These are phyloP conservation scores for Squalus acanthias DNA, from an alignment of 2,797 vertebrate species.

Conservation along the genomic window DNA sequence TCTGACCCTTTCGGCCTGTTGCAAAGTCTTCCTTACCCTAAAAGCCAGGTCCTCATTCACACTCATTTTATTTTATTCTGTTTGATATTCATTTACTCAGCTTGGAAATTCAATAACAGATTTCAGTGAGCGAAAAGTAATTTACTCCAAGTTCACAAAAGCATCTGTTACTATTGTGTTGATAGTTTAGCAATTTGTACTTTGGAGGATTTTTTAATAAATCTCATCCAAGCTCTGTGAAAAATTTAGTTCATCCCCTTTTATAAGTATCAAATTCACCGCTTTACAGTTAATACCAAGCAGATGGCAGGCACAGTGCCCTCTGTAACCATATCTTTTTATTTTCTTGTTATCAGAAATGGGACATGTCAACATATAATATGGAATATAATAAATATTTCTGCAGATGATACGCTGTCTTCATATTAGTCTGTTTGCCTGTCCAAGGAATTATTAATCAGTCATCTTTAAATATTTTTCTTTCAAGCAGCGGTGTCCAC, in stretches of 20 bases:
- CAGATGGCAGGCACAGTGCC: not conserved
- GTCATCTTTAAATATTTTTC: too few relatives aligned
- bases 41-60: not conserved
- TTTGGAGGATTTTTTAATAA: not conserved
- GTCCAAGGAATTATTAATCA: too few relatives aligned
- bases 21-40: not conserved
- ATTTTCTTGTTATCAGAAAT: not conserved
- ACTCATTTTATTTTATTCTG: not conserved
- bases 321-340: not conserved
- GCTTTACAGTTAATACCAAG: not conserved
- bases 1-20: not conserved
- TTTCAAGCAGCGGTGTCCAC: not conserved
- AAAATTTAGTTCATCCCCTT: not conserved
- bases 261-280: not conserved
- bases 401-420: not conserved
- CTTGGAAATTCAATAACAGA: not conserved
- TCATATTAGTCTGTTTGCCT: too few relatives aligned
- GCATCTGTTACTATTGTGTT: not conserved
- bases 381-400: not conserved
- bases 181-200: not conserved
- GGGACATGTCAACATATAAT: not conserved
- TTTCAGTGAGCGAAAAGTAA: not conserved
- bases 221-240: not conserved
- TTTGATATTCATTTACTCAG: not conserved
- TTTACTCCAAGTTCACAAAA: not conserved